Percentiles rank a stretch among this genome's conserved stretches.
Conservation (phyloP, 1,140 invertebrate species). For the Brachionus plicatilis region DNA sequence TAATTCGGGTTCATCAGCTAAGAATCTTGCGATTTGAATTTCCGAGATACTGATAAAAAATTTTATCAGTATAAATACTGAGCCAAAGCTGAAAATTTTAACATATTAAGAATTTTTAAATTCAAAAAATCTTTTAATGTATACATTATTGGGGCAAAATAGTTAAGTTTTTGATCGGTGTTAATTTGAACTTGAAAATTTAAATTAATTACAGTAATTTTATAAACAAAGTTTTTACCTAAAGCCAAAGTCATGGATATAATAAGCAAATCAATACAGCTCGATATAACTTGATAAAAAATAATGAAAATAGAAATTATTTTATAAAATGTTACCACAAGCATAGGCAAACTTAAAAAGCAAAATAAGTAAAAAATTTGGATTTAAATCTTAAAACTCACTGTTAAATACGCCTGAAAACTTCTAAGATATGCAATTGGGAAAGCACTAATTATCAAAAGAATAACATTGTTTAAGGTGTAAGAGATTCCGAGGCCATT, state of each 20-base stretch:
- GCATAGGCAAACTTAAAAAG: constrained; percentile 2
- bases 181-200: neutral
- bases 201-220: neutral
- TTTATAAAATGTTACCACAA: neutral
- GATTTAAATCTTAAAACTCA: neutral
- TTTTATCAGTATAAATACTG: neutral
- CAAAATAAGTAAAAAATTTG: neutral
- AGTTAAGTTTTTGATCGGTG: neutral
- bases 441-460: neutral
- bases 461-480: neutral
- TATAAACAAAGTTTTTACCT: neutral
- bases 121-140: no score
- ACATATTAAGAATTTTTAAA: neutral
- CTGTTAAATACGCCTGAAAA: neutral
- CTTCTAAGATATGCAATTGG: neutral
- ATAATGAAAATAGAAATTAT: neutral
- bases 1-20: neutral
- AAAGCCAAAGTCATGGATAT: neutral
- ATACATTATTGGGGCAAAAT: neutral
- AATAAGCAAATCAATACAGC: neutral
- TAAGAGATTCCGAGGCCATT: neutral
- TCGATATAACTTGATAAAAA: neutral
- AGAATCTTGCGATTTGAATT: neutral
- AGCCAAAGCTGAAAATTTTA: neutral
- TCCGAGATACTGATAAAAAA: neutral